Conservation (phyloP, 2,113 vertebrate genomes). For the Machaerirhynchus nigripectus region DNA sequence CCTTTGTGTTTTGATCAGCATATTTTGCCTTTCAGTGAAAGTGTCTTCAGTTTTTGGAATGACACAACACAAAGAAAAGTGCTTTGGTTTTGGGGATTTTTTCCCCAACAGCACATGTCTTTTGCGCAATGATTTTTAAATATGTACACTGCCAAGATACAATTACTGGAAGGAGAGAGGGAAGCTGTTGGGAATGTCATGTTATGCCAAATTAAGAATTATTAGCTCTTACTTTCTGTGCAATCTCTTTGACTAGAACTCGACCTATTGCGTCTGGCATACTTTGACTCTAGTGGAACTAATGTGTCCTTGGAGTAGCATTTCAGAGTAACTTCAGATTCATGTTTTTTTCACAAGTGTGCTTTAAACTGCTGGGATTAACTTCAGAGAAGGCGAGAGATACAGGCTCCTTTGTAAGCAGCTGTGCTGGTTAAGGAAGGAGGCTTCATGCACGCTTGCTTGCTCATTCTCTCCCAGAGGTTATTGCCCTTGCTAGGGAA, state of each 20-base stretch:
- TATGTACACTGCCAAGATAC: background rate
- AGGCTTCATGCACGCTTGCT: background rate
- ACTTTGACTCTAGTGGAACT: constrained; percentile 52
- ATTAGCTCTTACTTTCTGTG: constrained; percentile 48
- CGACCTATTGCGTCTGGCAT: background rate
- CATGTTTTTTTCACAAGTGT: background rate
- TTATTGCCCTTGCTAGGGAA: background rate
- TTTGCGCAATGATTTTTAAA: background rate
- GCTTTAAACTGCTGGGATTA: constrained; percentile 46
- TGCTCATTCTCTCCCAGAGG: rapidly evolving
- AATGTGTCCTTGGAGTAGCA: constrained; percentile 47
- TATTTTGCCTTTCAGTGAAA: background rate
- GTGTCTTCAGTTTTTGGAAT: background rate
- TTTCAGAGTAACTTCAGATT: constrained; percentile 47
- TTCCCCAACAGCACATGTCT: background rate
- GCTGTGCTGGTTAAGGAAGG: background rate
- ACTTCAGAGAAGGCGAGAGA: constrained; percentile 35
- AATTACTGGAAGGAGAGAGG: constrained; percentile 14
- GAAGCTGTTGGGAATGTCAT: constrained; percentile 27
- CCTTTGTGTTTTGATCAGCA: background rate
- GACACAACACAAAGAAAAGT: constrained; percentile 8
- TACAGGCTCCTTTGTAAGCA: constrained; percentile 26
- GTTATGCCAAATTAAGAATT: constrained; percentile 58
- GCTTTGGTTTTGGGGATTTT: background rate
- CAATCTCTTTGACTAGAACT: constrained; percentile 2